These are phyloP conservation scores for Hedya salicella DNA, from an alignment of 2,888 invertebrate genomes.

Conservation along the genomic window DNA sequence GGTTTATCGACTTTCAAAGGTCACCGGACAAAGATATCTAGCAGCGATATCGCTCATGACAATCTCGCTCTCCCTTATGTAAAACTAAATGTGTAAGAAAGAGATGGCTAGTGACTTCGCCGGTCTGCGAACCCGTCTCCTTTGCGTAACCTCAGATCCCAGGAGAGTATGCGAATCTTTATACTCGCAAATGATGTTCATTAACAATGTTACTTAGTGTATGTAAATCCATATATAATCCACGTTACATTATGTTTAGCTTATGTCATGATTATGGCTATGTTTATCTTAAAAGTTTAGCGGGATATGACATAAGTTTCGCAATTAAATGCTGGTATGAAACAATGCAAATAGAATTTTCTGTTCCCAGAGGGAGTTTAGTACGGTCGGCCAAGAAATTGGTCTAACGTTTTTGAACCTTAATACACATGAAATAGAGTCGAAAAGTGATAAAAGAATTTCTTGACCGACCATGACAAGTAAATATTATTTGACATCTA, in stretches of 20 bases:
- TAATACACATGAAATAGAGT: too few relatives aligned
- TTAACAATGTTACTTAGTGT: conserved; percentile 7
- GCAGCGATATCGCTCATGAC: not conserved
- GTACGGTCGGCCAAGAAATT: too few relatives aligned
- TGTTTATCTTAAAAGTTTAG: conserved; percentile 16
- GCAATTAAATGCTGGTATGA: conserved; percentile 9
- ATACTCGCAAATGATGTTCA: not conserved
- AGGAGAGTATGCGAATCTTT: not conserved
- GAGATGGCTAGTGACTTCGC: conserved; percentile 2
- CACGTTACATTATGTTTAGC: not conserved
- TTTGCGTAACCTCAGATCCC: conserved; percentile 31
- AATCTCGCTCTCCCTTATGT: not conserved
- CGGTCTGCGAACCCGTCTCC: conserved; percentile 34
- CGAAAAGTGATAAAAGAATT: too few relatives aligned
- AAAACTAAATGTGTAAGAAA: conserved; percentile 1
- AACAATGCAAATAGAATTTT: not conserved
- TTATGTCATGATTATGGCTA: conserved; percentile 9
- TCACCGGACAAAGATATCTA: not conserved
- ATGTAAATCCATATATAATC: conserved; percentile 2
- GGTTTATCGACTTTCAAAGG: conserved; percentile 25
- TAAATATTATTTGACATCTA: too few relatives aligned
- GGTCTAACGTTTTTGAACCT: too few relatives aligned
- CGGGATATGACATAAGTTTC: conserved; percentile 22
- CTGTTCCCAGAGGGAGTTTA: not conserved
- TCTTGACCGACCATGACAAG: too few relatives aligned